Conservation (phyloP, 2,113 vertebrate species). For the Bos javanicus region DNA sequence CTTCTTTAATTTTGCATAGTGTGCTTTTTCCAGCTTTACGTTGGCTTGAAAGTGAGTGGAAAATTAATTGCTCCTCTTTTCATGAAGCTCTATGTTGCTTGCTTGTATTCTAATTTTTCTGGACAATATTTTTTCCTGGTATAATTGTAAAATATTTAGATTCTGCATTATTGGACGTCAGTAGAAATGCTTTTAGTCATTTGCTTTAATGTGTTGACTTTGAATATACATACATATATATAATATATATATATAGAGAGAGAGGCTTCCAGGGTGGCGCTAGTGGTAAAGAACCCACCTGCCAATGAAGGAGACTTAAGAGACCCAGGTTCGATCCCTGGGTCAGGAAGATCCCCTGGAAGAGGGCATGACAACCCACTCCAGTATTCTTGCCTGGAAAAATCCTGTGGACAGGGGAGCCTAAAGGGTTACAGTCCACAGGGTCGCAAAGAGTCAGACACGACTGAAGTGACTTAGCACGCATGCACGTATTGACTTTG, state of each 20-base stretch:
- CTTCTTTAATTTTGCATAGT: background rate
- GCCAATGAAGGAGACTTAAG: background rate
- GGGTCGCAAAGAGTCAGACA: background rate
- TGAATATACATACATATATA: background rate
- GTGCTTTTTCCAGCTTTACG: background rate
- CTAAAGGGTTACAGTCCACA: background rate
- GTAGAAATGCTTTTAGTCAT: background rate
- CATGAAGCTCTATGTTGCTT: background rate
- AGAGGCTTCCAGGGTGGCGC: background rate
- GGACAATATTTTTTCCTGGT: background rate
- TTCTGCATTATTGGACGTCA: background rate
- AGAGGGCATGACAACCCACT: background rate
- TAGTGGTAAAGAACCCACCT: background rate
- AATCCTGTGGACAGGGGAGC: background rate
- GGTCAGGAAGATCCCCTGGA: background rate
- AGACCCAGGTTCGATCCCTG: background rate
- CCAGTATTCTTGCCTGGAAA: background rate
- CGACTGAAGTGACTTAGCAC: background rate
- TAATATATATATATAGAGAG: background rate
- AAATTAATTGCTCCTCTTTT: background rate
- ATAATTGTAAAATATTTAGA: background rate
- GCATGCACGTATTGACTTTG: background rate
- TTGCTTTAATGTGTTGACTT: background rate
- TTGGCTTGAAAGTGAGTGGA: background rate
- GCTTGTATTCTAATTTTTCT: background rate